Base-by-base conservation (phyloP, 2,888 invertebrate species). In the Danaus chrysippus region DNA sequence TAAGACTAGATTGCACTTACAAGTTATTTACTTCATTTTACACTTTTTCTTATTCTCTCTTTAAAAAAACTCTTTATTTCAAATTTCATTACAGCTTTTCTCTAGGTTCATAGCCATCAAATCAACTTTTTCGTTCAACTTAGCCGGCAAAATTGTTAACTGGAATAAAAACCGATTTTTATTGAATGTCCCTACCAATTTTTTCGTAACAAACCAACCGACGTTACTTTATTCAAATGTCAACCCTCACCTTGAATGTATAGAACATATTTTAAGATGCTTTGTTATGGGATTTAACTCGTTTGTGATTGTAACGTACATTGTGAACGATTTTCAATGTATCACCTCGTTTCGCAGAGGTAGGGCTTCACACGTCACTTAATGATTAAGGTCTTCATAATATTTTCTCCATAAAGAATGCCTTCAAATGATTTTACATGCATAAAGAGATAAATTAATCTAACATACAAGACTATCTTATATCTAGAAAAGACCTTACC, bases 311-410 rank as follows among this genome's bases (percentile, higher is more conserved):
- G 9, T 17, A 17, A 10, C 34, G 55, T 55, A 58, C 54, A 65
- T 62, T 57, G 61, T 62, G 61, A 59, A 49, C 59, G 59, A 63
- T 65, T 63, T 63, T 61, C 65, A 61, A 63, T 63, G 62, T 58
- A 63, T 43, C 56, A 56, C 59, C 60, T 59, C 56, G 61, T 67
- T 67, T 58, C 44, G 46, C 57, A 56, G 13, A 41, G 53, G 61
- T 65, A 65, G 17, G 65, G 67, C 61, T 67, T 65, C 67, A 15
- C 43, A 53, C 43, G 34, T 58, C 57, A 59, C 42, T 46, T 34
- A 49, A 56, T 56, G 42, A 56, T 57, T 63, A 57, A 66, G 63
- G 58, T 61, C 58, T 59, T 61, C 61, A 56, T 23, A 9, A 42
- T 15, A 58, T 59, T 54, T 13, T 46, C 15, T 6, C n/a, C 15